Evolutionary conservation across 1,140 invertebrate species (phyloP), one percentile per base, ranked within the genome.

Genomic region (Phocides pigmalion): DNA sequence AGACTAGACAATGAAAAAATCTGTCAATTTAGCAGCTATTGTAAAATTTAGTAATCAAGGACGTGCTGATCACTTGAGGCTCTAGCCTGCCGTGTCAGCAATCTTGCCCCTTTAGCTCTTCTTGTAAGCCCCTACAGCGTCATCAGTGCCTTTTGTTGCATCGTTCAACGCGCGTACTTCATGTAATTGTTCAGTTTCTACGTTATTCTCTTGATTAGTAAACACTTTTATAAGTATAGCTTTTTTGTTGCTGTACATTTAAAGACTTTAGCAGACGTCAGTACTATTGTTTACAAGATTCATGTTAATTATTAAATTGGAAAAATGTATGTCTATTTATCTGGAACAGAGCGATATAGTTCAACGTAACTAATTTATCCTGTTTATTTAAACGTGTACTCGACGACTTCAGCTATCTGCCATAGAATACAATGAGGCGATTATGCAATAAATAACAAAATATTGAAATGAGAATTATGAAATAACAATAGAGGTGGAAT

Each of bases 11-110:
- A 37, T 58, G 28, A 50, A 58, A 44, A 58, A 58, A 44, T 46
- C 54, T 58, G 54, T 32, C 54, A 46, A 44, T 32, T 58, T 46
- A 58, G 54, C 54, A 44, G 22, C 54, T 32, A 42, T 44, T 58
- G 41, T 58, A 44, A 11, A 58, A 58, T 56, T 56, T 56, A 9
- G 15, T 44, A 46, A 46, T 44, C 22, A 58, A 44, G 41, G 49
- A 9, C 11, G 49, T 37, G 28, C 25, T 41, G 39, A 14, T 58
- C 15, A 5, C 25, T 44, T 11, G 42, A 42, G 16, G 22, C 12
- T 11, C 39, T 20, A 12, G 9, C 22, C 15, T 32, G 54, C 54
- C 44, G 22, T 22, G 41, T 58, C 25, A 20, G 39, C 54, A 16
- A 19, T 58, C 54, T 46, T 41, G 15, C 14, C 53, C 53, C 54